phyloP scores from a whole-genome alignment of 2,888 invertebrate species.

The Nymphalis urticae region DNA sequence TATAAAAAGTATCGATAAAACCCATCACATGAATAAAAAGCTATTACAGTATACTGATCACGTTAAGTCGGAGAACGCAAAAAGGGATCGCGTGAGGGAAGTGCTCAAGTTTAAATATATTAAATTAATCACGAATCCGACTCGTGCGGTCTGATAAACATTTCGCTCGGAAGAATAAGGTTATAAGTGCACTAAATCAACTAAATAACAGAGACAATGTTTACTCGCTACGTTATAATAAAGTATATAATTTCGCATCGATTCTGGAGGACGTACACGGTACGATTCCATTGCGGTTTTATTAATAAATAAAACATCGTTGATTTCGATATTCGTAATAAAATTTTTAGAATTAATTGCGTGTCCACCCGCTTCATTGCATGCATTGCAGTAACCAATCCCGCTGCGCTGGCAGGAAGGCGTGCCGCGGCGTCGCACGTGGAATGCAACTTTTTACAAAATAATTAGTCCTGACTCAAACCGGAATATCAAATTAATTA shows the following conservation, averaged over 20 bases:
- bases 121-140: constrained; percentile 71
- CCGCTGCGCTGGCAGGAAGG: constrained; percentile 45
- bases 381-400: constrained; percentile 54
- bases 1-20: constrained; percentile 44
- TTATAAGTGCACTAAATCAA: constrained; percentile 27
- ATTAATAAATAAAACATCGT: constrained; percentile 15
- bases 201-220: constrained; percentile 13
- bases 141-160: constrained; percentile 50
- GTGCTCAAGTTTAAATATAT: constrained; percentile 67
- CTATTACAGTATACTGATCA: constrained; percentile 42
- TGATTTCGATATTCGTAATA: constrained; percentile 16
- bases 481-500: constrained; percentile 67
- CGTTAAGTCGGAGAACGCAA: constrained; percentile 53
- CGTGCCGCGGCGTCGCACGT: constrained; percentile 49
- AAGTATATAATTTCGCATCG: constrained; percentile 12
- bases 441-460: constrained; percentile 57
- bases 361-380: constrained; percentile 51
- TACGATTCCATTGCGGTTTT: constrained; percentile 16
- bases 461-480: constrained; percentile 53
- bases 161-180: constrained; percentile 51
- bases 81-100: constrained; percentile 67
- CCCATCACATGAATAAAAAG: constrained; percentile 45
- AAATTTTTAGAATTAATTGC: constrained; percentile 48
- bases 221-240: constrained; percentile 4
- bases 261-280: constrained; percentile 8